Evolutionary conservation across 2,113 vertebrate species (phyloP), one percentile per base, ranked within the genome.

Genomic region (Poeciliopsis occidentalis): DNA sequence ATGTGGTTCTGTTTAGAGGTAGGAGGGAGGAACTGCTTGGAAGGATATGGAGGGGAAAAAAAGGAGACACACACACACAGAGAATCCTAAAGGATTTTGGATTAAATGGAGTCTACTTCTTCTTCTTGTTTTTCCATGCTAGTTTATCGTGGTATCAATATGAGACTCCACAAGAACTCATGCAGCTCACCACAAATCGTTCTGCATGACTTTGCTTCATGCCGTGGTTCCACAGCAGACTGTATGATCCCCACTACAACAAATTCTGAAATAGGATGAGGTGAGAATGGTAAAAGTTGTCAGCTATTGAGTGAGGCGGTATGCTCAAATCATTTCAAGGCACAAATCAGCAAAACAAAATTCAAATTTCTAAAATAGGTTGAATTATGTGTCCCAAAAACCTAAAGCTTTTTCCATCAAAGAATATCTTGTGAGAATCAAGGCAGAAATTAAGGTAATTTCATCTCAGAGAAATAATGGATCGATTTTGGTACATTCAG

Each of bases 1-100:
- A 94, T 93, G 81, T 94, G 93, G 91, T 91, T 93, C 80, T 92
- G 84, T 89, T 94, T 94, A 93, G 77, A 77, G 66, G 66, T 54
- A 57, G 63, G 72, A 80, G 72, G 71, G 66, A 75, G 79, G 75
- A 70, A 71, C 72, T 74, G 80, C 77, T 75, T 69, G 67, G 17
- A 41, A 60, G 64, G 71, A 82, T 80, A 69, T 17, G 19, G 83
- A 65, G 44, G 29, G 6, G 75, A 30, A 62, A 51, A 79, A 73
- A 27, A 26, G 4, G 13, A 41, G 7, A 37, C 34, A 37, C 10
- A 37, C 10, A 37, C 26, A 73, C 31, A 67, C 26, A 61, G n/a
- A 41, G 60, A 73, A 71, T 79, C 60, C 62, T 22, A 69, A 26
- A 71, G 70, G 17, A 39, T 32, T 15, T 37, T 13, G 5, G 78